phyloP scores from a whole-genome alignment of 1,140 invertebrate species.

The Brachionus manjavacas region DNA sequence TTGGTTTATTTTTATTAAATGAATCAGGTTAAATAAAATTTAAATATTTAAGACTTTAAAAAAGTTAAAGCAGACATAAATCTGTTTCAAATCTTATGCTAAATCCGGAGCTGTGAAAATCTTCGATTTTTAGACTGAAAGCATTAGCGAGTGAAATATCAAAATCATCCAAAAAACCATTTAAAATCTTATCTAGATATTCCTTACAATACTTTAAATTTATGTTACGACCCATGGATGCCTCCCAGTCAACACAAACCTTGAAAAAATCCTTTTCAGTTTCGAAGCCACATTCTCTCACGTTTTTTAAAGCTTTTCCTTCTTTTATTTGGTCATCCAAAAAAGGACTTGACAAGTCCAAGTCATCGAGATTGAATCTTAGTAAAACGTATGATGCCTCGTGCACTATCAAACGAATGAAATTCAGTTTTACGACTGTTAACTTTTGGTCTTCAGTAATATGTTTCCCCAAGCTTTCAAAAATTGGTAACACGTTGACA shows the following conservation, averaged over 20 bases:
- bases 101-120: background rate
- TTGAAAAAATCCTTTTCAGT: background rate
- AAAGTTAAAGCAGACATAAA: background rate
- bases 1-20: too few relatives aligned
- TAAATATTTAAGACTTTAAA: too few relatives aligned
- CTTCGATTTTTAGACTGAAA: background rate
- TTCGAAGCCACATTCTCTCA: constrained; percentile 5
- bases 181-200: background rate
- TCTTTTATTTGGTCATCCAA: background rate
- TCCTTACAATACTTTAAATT: background rate
- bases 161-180: background rate
- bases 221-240: background rate
- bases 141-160: background rate
- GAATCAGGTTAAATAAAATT: too few relatives aligned
- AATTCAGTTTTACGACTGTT: background rate
- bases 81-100: background rate
- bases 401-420: background rate
- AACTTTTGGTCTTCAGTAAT: background rate
- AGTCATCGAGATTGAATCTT: background rate
- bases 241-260: background rate
- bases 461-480: background rate
- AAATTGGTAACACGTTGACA: background rate
- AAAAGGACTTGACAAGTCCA: background rate
- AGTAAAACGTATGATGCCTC: background rate
- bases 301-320: background rate